phyloP scores from a whole-genome alignment of 2,113 vertebrate species.

The Burhinus oedicnemus region DNA sequence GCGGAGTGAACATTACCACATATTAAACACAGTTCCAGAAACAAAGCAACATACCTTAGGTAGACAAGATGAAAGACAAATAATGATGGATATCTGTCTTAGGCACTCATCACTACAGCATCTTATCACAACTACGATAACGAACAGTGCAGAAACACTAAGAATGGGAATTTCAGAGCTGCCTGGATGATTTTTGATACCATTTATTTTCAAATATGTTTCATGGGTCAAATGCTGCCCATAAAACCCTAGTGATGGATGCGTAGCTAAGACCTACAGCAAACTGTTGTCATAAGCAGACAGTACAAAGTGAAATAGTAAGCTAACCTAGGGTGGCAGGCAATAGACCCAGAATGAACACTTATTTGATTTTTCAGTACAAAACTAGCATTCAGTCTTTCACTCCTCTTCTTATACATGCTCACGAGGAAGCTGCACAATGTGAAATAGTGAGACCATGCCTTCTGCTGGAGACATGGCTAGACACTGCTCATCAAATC shows the following conservation, averaged over 20 bases:
- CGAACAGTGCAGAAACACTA: not conserved
- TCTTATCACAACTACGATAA: not conserved
- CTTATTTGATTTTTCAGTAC: not conserved
- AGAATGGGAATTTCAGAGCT: not conserved
- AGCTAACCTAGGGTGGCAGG: not conserved
- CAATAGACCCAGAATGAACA: not conserved
- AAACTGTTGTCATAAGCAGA: not conserved
- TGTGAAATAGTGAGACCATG: not conserved
- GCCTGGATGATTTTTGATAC: not conserved
- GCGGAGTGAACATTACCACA: not conserved
- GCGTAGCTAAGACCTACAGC: not conserved
- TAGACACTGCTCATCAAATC: not conserved
- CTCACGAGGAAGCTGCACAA: not conserved
- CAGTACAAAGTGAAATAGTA: not conserved
- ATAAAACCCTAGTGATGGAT: not conserved
- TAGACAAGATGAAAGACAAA: not conserved
- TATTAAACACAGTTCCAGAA: constrained; percentile 21
- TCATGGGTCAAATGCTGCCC: not conserved
- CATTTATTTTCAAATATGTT: not conserved
- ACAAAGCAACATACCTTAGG: not conserved
- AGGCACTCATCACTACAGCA: not conserved
- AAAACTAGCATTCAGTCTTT: not conserved
- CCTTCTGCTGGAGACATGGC: not conserved
- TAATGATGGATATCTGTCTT: not conserved
- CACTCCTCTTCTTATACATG: not conserved